A percentile compares a stretch with the other conserved stretches of the same genome.
phyloP scores from a whole-genome alignment of 2,797 vertebrate species.

The Phylloscopus collybita region DNA sequence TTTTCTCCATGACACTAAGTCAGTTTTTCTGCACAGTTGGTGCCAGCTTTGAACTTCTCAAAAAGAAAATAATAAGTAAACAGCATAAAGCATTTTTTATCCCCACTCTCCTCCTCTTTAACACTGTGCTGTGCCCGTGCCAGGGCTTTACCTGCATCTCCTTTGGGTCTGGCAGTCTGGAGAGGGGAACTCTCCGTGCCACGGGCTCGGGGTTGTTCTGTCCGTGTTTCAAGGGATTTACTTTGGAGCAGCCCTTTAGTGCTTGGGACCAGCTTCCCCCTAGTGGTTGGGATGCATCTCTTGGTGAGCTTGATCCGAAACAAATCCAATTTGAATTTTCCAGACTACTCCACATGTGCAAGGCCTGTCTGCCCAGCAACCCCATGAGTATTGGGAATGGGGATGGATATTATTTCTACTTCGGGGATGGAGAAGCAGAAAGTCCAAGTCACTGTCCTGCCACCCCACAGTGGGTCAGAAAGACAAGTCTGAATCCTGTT shows the following conservation, averaged over 20 bases:
- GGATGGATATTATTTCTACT: not conserved
- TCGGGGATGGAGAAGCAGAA: not conserved
- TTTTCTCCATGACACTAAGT: not conserved
- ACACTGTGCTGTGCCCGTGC: not conserved
- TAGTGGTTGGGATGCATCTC: not conserved
- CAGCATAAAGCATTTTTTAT: not conserved
- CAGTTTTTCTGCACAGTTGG: not conserved
- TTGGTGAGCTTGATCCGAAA: not conserved
- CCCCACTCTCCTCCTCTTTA: not conserved
- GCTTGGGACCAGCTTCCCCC: not conserved
- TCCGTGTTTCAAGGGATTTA: rapidly evolving
- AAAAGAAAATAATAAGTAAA: not conserved
- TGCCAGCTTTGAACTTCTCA: not conserved
- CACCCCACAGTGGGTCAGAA: not conserved
- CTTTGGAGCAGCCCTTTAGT: not conserved
- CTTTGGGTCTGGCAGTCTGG: not conserved
- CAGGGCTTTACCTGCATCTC: not conserved
- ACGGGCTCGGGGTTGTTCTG: not conserved
- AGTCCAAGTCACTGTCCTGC: not conserved
- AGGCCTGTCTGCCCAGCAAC: not conserved
- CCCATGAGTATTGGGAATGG: not conserved
- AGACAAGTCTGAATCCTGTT: not conserved
- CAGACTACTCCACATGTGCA: rapidly evolving
- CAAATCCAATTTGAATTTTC: not conserved
- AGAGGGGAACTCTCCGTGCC: not conserved